phyloP scores from a whole-genome alignment of 1,140 invertebrate species.

The Nebria ingens region DNA sequence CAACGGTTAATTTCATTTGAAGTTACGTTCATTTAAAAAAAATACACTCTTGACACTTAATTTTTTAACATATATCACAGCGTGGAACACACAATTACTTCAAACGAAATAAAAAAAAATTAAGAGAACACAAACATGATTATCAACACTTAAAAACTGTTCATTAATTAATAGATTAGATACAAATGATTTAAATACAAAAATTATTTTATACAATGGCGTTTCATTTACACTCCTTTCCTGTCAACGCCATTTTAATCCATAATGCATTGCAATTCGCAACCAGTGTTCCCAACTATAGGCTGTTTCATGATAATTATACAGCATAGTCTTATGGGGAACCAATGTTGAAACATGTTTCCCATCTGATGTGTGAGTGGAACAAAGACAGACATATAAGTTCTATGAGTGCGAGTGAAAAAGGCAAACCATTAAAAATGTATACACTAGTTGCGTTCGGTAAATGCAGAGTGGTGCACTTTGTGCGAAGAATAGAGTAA shows the following conservation, averaged over 20 bases:
- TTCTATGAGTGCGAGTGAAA: no score
- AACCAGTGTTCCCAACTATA: no score
- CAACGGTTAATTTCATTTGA: constrained; percentile 24
- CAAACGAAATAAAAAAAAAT: neutral
- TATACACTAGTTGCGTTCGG: no score
- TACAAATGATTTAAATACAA: neutral
- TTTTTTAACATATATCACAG: neutral
- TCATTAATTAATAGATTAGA: neutral
- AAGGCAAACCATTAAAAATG: no score
- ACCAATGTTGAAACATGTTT: no score
- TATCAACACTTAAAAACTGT: constrained; percentile 1
- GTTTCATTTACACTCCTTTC: neutral
- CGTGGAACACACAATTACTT: neutral
- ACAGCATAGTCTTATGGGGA: no score
- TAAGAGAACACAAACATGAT: constrained; percentile 3
- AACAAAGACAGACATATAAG: no score
- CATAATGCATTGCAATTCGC: neutral
- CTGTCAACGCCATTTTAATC: neutral
- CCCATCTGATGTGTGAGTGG: no score
- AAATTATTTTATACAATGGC: constrained; percentile 1
- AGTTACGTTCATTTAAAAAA: constrained; percentile 32
- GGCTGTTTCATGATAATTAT: no score
- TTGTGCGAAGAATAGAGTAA: no score
- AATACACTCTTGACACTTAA: no score
- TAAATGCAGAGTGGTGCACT: no score